These are phyloP conservation scores for Bathynomus jamesi DNA, from an alignment of 1,140 invertebrate genomes.

Conservation along the genomic window DNA sequence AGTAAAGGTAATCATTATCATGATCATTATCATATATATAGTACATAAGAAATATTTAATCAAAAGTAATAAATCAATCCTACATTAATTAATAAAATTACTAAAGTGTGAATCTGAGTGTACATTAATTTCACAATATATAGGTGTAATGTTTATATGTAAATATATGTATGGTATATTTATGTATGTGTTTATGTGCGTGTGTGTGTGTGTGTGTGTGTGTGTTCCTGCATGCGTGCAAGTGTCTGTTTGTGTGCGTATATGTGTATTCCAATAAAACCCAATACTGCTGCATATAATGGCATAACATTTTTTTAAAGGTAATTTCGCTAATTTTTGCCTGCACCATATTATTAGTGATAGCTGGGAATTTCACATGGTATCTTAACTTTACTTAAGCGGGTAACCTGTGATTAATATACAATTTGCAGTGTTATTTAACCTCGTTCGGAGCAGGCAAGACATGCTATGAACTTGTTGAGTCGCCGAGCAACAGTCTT, in stretches of 20 bases:
- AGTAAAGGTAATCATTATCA: background rate
- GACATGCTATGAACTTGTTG: too few relatives aligned
- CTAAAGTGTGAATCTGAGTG: too few relatives aligned
- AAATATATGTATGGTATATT: background rate
- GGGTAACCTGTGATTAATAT: too few relatives aligned
- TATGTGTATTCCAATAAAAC: background rate
- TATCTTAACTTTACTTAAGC: too few relatives aligned
- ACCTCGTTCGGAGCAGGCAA: too few relatives aligned
- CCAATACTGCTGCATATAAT: background rate
- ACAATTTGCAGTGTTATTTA: too few relatives aligned
- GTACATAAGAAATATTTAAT: too few relatives aligned
- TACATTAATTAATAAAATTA: background rate
- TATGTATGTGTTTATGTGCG: background rate
- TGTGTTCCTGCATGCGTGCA: background rate
- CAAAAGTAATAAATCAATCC: background rate
- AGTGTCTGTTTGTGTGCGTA: background rate
- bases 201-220: background rate
- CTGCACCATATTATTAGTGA: too few relatives aligned
- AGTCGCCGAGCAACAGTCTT: too few relatives aligned
- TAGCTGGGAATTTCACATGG: too few relatives aligned
- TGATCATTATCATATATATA: background rate
- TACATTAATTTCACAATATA: background rate
- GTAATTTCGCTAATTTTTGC: too few relatives aligned
- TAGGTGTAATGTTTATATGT: background rate
- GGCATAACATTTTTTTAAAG: too few relatives aligned